Base-by-base conservation (phyloP, 2,888 invertebrate species). In the Neoascia interrupta region DNA sequence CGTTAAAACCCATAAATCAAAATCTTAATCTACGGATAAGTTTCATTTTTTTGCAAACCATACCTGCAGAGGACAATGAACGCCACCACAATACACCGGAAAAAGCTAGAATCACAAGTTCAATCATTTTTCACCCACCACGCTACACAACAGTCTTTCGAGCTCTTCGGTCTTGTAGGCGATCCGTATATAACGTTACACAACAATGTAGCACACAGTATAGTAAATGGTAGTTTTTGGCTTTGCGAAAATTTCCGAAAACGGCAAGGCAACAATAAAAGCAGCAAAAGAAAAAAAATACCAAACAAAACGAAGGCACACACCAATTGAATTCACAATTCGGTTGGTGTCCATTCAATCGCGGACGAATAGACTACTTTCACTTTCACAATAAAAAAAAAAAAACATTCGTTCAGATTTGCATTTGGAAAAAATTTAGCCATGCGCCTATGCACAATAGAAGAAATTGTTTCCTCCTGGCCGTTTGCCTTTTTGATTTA, bases 401-500 rank as follows among this genome's bases (percentile, higher is more conserved):
- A n/a, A n/a, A n/a, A n/a, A n/a, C n/a, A n/a, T n/a, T n/a, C n/a
- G n/a, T 70, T 70, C 58, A 58, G 51, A 64, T 69, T 76, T 64
- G 43, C 63, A 76, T 76, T 70, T 47, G 13, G 56, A 74, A 51
- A 58, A 23, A 34, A n/a, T n/a, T n/a, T n/a, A n/a, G n/a, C n/a
- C n/a, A n/a, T n/a, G n/a, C n/a, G n/a, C n/a, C n/a, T n/a, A n/a
- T n/a, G n/a, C n/a, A n/a, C n/a, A n/a, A n/a, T n/a, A n/a, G n/a
- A n/a, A n/a, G n/a, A n/a, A n/a, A 41, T 43, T 37, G 34, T 60
- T 76, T 70, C 76, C 76, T 76, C 53, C 64, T 76, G 76, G 64
- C 76, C 72, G 60, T 60, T 70, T 70, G 76, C 53, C 70, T 70
- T 76, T 76, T 70, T 70, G 58, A 70, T 60, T 66, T 60, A 60